Evolutionary conservation across 2,888 invertebrate species (phyloP), one percentile per base, ranked within the genome.

Genomic region (Pyrrhia umbra): DNA sequence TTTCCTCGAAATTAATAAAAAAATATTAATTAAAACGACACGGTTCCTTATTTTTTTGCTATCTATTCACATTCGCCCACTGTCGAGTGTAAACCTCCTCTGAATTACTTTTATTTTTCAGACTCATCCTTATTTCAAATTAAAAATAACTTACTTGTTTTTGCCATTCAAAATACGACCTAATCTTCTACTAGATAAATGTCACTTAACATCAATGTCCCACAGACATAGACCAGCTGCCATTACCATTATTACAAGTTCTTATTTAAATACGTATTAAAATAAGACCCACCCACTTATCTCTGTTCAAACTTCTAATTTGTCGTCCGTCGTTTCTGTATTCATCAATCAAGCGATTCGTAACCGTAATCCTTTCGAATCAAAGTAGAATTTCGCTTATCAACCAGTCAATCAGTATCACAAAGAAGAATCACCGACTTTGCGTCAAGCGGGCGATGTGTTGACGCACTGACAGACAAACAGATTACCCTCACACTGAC

Each of bases 361-460:
- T 81, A 78, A 81, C 83, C 83, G 61, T 86, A 89, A 90, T 79
- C 86, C 85, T 58, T 79, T 77, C 68, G 79, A 84, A 85, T 87
- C 85, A 89, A 84, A 83, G 87, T 87, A 80, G 86, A 88, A 86
- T 89, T 89, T 88, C 82, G 87, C 87, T 90, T 91, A 91, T 91
- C 91, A 87, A 84, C 83, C 80, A 87, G 90, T 92, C 92, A 90
- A 91, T 92, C 92, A 89, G 88, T 82, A 88, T 88, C 87, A 87
- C 85, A 86, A 86, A 88, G 90, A 90, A 89, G 88, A 89, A 91
- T 90, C 88, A 85, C 86, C 87, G 89, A 87, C 86, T 87, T 84
- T 81, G 77, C 86, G 86, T 83, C 81, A 76, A 83, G 80, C 87
- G 82, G 83, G 79, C 75, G 81, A 86, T 86, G 88, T 88, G 89